phyloP scores from a whole-genome alignment of 2,888 invertebrate genomes.

The Pseudoips prasinana region DNA sequence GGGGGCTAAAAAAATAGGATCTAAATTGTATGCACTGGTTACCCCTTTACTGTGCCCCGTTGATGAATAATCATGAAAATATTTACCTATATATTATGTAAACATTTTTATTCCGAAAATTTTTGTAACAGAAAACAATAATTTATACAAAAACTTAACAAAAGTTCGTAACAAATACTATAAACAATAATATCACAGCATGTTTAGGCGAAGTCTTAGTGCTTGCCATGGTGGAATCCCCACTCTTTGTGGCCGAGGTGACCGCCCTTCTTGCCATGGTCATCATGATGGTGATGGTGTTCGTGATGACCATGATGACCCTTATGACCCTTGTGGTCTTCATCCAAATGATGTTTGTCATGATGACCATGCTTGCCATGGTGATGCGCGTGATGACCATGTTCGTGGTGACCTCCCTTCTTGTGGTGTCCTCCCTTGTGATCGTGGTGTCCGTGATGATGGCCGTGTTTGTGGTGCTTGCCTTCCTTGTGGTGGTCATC shows the following conservation, averaged over 20 bases:
- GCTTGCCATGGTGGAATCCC: slow-evolving; percentile 73
- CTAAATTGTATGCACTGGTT: no score
- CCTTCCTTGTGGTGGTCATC: slow-evolving; percentile 70
- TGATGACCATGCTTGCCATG: slow-evolving; percentile 68
- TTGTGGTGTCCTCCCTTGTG: slow-evolving; percentile 67
- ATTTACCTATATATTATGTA: no score
- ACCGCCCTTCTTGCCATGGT: slow-evolving; percentile 74
- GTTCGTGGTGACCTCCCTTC: slow-evolving; percentile 69
- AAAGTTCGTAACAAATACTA: slow-evolving; percentile 49
- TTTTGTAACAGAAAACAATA: slow-evolving; percentile 33
- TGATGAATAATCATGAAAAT: no score
- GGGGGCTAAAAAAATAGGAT: no score
- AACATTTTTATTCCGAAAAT: slow-evolving; percentile 24
- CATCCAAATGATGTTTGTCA: slow-evolving; percentile 66
- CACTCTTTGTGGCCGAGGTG: slow-evolving; percentile 68
- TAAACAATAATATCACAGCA: slow-evolving; percentile 62
- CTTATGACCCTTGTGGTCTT: slow-evolving; percentile 66
- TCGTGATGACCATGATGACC: slow-evolving; percentile 73
- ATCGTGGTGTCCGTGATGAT: slow-evolving; percentile 70
- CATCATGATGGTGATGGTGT: slow-evolving; percentile 69
- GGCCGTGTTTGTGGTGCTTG: slow-evolving; percentile 71
- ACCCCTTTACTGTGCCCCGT: no score
- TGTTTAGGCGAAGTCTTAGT: slow-evolving; percentile 48
- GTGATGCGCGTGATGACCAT: slow-evolving; percentile 67
- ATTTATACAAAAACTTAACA: slow-evolving; percentile 46